Conservation (phyloP, 2,888 invertebrate species). For the Xiphydria camelus region DNA sequence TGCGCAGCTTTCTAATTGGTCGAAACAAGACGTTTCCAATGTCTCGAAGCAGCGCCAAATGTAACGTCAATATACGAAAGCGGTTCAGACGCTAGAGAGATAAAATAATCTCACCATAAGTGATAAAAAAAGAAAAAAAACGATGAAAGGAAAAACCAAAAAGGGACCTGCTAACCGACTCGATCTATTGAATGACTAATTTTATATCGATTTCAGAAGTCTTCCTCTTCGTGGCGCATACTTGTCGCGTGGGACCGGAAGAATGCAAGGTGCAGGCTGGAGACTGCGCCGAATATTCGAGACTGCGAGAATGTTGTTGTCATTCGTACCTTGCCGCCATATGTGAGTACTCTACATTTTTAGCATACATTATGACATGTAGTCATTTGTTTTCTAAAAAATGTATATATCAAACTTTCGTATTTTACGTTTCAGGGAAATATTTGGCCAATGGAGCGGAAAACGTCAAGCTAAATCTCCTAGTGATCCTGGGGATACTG, state of each 20-base stretch:
- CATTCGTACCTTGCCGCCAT: constrained; percentile 63
- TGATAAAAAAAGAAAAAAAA: too few relatives aligned
- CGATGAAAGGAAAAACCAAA: too few relatives aligned
- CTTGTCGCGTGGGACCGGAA: constrained; percentile 67
- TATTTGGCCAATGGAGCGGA: constrained; percentile 40
- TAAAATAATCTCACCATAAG: too few relatives aligned
- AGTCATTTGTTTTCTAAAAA: too few relatives aligned
- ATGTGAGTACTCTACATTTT: constrained; percentile 60
- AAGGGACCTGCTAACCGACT: too few relatives aligned
- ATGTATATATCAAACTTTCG: not conserved
- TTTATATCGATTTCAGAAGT: constrained; percentile 60
- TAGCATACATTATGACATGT: too few relatives aligned
- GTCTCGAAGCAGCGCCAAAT: too few relatives aligned
- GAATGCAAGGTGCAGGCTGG: constrained; percentile 65
- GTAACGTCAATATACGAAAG: too few relatives aligned
- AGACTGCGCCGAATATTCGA: constrained; percentile 67
- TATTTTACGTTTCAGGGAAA: constrained; percentile 44
- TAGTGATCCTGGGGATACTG: not conserved
- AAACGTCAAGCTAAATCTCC: constrained; percentile 14
- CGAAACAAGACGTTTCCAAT: too few relatives aligned
- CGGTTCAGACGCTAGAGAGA: too few relatives aligned
- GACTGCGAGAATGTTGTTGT: constrained; percentile 70
- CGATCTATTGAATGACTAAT: not conserved
- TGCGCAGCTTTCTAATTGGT: too few relatives aligned
- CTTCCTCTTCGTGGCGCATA: constrained; percentile 71